Evolutionary conservation across 2,797 vertebrate species (phyloP), one percentile per base, ranked within the genome.

Genomic region (Urocyon cinereoargenteus): DNA sequence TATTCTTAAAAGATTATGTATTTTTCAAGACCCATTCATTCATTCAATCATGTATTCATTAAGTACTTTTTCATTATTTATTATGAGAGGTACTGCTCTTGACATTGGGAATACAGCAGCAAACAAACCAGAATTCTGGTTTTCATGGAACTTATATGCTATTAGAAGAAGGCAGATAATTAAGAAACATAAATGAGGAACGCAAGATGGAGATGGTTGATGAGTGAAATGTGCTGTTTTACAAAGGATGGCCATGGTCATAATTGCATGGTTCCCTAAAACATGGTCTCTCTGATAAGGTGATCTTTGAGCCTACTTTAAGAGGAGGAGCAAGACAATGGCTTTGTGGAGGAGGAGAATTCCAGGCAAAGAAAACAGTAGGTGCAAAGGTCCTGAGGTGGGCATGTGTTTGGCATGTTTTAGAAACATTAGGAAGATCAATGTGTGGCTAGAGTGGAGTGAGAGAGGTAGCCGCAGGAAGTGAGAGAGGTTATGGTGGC

Each of bases 361-460:
- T 24, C 68, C 36, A 64, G 68, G 59, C 28, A 24, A 62, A 55
- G 68, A 77, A 49, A 84, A 49, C 49, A 66, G 59, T 34, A 36
- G 61, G 93, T 84, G 36, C 84, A 94, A 75, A 90, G 34, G 86
- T 75, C 86, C 73, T 79, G 84, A 51, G 73, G 53, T 55, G 57
- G 34, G 45, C 53, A 31, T 49, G 51, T 26, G 5, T n/a, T 91
- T 53, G 81, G 62, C 15, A 21, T 78, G 7, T 70, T 90, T 28
- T 36, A 78, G 40, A 64, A 72, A 66, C 59, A 28, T 49, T 53
- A 61, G 68, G 81, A 62, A 78, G 61, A 73, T 55, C 62, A 34
- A 4, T 4, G 12, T 2, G 21, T 19, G 88, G n/a, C 15, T 84
- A 28, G 40, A 28, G 64, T 55, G 28, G 73, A n/a, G 11, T 16